Evolutionary conservation across 2,888 invertebrate species (phyloP).

Genomic region (Entomobrya multifasciata): DNA sequence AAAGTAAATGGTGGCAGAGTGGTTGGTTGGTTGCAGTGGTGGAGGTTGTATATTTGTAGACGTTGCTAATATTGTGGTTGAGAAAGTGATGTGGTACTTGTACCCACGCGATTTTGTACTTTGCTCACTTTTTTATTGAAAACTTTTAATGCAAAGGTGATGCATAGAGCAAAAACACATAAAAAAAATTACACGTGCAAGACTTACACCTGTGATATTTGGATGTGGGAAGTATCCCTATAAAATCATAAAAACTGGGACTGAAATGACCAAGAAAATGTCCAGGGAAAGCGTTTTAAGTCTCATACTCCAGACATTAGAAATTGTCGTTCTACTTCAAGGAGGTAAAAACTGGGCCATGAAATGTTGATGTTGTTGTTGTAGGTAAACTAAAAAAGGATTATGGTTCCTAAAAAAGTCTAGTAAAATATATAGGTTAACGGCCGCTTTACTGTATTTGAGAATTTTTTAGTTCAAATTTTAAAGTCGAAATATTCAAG

Average conservation of each 20-base stretch:
- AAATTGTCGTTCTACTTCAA: too few relatives aligned
- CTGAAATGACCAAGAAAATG: not conserved
- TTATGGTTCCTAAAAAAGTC: not conserved
- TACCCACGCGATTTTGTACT: conserved; percentile 46
- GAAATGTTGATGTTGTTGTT: too few relatives aligned
- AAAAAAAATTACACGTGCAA: not conserved
- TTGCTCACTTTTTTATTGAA: not conserved
- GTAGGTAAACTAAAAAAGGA: too few relatives aligned
- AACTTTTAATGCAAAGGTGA: too few relatives aligned
- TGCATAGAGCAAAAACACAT: not conserved
- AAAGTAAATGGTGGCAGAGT: conserved; percentile 19
- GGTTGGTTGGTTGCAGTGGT: not conserved
- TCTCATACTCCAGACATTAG: too few relatives aligned
- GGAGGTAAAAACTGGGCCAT: too few relatives aligned
- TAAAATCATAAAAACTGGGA: not conserved
- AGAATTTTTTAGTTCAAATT: too few relatives aligned
- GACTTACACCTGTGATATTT: too few relatives aligned
- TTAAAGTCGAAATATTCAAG: too few relatives aligned
- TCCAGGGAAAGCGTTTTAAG: not conserved
- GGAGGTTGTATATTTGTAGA: not conserved
- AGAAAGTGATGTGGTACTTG: conserved; percentile 42
- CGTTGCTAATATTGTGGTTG: not conserved
- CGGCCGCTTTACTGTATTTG: not conserved
- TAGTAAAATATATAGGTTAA: not conserved
- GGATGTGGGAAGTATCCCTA: too few relatives aligned